Base-by-base conservation (phyloP, 64 coral and sea anemone genomes). In the Stichodactyla helianthus region DNA sequence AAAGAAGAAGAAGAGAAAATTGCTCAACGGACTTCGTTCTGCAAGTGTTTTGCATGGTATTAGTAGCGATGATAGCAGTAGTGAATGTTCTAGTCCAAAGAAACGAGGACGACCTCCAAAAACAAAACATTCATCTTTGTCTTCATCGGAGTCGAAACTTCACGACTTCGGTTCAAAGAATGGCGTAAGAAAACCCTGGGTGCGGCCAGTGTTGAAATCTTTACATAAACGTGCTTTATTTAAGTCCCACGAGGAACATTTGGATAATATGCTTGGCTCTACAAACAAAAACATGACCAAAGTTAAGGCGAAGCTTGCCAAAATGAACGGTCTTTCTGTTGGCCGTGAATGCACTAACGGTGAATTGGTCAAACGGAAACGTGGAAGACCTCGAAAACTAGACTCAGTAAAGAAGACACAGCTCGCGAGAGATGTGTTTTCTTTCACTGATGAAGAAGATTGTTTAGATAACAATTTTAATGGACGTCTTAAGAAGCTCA, bases 101-200 rank as follows among this genome's bases (percentile, higher is more conserved):
- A 92, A 90, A 83, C 93, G 91, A 71, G 91, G 94, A 86, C 94
- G 94, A 55, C 94, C 94, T 19, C 94, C 94, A 78, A 90, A 90
- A 82, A 78, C 83, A 81, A 92, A 92, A 77, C 79, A 92, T 44
- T 92, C 31, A 91, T 86, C 90, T 87, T 92, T 89, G 82, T 77
- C 79, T 64, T 63, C 60, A 82, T 74, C 68, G 68, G 68, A 95
- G 80, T 59, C 87, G 74, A 95, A 95, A 92, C 87, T 83, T 77
- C 81, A 93, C 59, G 91, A 92, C 63, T 87, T 96, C 85, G 52
- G 84, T 31, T 87, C 82, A 82, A 89, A 93, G 83, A 96, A 96
- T 93, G 94, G 94, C 91, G 92, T 93, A 78, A 96, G 88, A 93
- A 96, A 96, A 86, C 85, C 91, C 77, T 93, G 94, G 94, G 94